These are phyloP conservation scores for Microchirus variegatus DNA, from an alignment of 2,797 vertebrate species.

Conservation along the genomic window DNA sequence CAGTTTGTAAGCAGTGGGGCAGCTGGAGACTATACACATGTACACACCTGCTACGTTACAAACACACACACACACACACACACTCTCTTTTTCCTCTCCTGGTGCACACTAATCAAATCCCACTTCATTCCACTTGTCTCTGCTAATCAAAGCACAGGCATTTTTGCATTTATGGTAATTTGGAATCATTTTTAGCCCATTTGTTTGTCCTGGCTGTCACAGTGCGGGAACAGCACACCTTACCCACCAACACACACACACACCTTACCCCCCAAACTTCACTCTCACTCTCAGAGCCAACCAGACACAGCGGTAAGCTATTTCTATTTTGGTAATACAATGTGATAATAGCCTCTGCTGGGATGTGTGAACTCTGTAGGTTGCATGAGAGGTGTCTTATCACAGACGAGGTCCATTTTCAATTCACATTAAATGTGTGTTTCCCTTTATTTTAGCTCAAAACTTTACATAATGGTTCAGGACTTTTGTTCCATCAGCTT, in stretches of 20 bases:
- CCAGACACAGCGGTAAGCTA: conserved; percentile 1
- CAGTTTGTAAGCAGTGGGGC: conserved; percentile 57
- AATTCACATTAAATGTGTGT: no score
- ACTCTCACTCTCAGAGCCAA: neutral
- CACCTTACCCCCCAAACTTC: neutral
- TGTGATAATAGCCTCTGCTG: conserved; percentile 7
- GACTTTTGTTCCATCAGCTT: no score
- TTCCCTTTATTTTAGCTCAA: no score
- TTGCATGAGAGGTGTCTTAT: neutral
- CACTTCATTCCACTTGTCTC: conserved; percentile 10
- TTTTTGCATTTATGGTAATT: conserved; percentile 14
- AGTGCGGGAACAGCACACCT: neutral
- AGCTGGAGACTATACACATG: conserved; percentile 34
- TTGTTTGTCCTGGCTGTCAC: conserved; percentile 8
- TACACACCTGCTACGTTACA: conserved; percentile 2
- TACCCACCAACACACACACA: neutral
- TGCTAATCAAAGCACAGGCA: conserved; percentile 16
- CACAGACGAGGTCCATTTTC: no score
- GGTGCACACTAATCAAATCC: conserved; percentile 29
- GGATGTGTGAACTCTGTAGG: conserved; percentile 21
- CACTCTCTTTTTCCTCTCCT: neutral
- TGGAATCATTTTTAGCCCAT: neutral
- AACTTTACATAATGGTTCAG: no score
- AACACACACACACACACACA: conserved; percentile 15
- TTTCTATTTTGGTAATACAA: conserved; percentile 1